Evolutionary conservation across 1,140 invertebrate species (phyloP).

Genomic region (Bombus confusus): DNA sequence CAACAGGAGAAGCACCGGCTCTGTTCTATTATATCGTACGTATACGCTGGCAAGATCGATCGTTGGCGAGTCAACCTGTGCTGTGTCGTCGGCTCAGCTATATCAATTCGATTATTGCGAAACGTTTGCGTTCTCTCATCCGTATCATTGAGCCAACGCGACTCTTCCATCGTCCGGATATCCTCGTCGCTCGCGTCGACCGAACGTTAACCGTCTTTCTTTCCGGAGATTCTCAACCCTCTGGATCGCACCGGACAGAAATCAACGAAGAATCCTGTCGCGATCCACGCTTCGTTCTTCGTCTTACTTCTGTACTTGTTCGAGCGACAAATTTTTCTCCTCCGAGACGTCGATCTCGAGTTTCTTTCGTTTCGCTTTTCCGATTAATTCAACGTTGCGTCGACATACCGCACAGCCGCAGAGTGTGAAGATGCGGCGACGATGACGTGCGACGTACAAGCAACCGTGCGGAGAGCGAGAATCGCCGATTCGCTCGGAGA

Average conservation of each 20-base stretch:
- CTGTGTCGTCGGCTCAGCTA: not conserved
- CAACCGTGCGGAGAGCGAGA: not conserved
- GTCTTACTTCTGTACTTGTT: not conserved
- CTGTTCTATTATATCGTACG: not conserved
- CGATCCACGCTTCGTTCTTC: not conserved
- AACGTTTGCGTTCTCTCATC: not conserved
- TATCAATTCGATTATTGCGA: not conserved
- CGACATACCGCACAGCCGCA: too few species aligned
- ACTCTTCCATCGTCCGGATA: not conserved
- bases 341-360: too few species aligned
- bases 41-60: not conserved
- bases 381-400: too few species aligned
- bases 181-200: constrained; percentile 10
- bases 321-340: too few species aligned
- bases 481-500: not conserved
- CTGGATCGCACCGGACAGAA: not conserved
- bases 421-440: too few species aligned
- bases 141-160: too few species aligned
- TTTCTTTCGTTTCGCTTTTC: too few species aligned
- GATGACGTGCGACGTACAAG: too few species aligned
- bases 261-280: too few species aligned
- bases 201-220: not conserved
- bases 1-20: too few species aligned
- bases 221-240: constrained; percentile 21
- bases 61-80: not conserved